Evolutionary conservation across 64 coral and sea anemone species (phyloP).

Genomic region (Porites australiensis): DNA sequence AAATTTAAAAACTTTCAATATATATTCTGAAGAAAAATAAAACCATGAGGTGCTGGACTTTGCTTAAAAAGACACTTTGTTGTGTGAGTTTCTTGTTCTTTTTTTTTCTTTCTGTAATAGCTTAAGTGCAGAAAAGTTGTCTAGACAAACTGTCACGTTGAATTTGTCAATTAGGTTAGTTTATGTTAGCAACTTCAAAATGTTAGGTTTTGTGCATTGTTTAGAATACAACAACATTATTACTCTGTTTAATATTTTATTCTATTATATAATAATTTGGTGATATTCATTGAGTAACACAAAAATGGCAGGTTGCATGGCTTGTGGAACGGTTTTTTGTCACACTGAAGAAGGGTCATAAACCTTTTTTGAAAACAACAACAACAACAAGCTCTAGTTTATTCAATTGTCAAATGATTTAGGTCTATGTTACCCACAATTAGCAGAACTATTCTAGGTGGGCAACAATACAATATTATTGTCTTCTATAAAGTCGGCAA

Average conservation of each 20-base stretch:
- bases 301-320: no score
- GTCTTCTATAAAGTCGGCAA: no score
- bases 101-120: not conserved
- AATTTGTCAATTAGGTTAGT: not conserved
- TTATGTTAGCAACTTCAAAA: slow-evolving; percentile 3
- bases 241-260: slow-evolving; percentile 2
- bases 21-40: not conserved
- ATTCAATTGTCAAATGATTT: no score
- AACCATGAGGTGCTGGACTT: not conserved
- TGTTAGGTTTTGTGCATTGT: slow-evolving; percentile 1
- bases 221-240: not conserved
- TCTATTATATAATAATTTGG: not conserved
- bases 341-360: no score
- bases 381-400: no score
- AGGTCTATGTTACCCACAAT: no score
- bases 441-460: no score
- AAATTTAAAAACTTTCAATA: not conserved
- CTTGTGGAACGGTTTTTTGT: no score
- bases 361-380: no score
- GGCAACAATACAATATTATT: no score
- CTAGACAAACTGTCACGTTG: not conserved
- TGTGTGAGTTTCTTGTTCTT: not conserved
- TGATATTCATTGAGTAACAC: not conserved
- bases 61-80: not conserved
- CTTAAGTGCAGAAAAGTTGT: slow-evolving; percentile 2